Percentiles rank a stretch among this genome's conserved stretches.
These are phyloP conservation scores for Andrena bucephala DNA, from an alignment of 2,888 invertebrate genomes.

Conservation along the genomic window DNA sequence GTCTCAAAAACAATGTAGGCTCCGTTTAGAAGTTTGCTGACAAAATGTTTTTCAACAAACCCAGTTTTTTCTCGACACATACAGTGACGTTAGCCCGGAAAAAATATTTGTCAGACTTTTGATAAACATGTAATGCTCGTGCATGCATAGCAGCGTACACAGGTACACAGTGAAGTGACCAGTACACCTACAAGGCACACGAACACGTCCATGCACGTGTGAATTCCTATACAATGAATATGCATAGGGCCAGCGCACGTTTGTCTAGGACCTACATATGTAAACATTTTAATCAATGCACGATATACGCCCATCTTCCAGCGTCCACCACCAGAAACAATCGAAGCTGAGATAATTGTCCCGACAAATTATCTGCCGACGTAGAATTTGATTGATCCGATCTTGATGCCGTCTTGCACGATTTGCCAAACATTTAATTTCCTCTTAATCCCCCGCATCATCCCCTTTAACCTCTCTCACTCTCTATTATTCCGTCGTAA, in stretches of 20 bases:
- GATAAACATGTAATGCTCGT: conserved; percentile 48
- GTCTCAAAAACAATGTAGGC: too few species aligned
- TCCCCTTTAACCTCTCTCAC: too few species aligned
- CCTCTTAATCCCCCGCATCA: too few species aligned
- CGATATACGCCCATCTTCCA: neutral
- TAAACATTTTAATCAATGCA: conserved; percentile 51
- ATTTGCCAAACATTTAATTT: too few species aligned
- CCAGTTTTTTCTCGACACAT: too few species aligned
- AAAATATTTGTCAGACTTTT: conserved; percentile 13
- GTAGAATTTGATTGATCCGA: too few species aligned
- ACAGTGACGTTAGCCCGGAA: neutral
- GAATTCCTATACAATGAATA: conserved; percentile 62
- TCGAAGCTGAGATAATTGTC: neutral
- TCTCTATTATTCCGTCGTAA: neutral
- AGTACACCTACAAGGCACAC: neutral
- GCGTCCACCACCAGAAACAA: conserved; percentile 7
- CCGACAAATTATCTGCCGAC: too few species aligned
- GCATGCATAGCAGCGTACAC: conserved; percentile 37
- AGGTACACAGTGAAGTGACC: conserved; percentile 3
- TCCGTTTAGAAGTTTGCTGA: too few species aligned
- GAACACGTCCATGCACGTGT: conserved; percentile 26
- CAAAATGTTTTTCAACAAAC: too few species aligned
- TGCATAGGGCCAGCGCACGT: conserved; percentile 45
- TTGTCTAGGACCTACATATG: conserved; percentile 53
- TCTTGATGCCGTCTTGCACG: too few species aligned